Percentiles rank a stretch among this genome's conserved stretches.
These are phyloP conservation scores for Micromys minutus DNA, from an alignment of 2,113 vertebrate species.

Conservation along the genomic window DNA sequence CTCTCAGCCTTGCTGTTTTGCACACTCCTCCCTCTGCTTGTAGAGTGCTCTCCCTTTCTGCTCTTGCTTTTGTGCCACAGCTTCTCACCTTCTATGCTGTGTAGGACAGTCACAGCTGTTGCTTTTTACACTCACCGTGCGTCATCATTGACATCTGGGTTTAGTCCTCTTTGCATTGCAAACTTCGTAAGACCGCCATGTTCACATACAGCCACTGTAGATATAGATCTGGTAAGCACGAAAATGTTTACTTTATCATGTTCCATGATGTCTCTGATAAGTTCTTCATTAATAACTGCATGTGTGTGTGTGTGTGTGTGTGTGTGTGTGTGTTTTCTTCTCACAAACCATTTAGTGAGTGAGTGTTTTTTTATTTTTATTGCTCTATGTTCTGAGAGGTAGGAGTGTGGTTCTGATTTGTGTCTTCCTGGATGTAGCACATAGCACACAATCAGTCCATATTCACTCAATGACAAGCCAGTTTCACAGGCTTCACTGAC, in stretches of 20 bases:
- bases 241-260: constrained; percentile 11
- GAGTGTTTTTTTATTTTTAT: background rate
- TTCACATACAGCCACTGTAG: too few relatives aligned
- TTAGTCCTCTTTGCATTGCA: background rate
- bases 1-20: background rate
- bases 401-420: background rate
- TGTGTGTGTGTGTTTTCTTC: background rate
- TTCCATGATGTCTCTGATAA: background rate
- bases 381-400: background rate
- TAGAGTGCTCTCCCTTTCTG: background rate
- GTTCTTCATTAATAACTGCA: background rate
- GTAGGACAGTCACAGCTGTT: background rate
- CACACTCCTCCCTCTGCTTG: background rate
- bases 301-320: background rate
- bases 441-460: background rate
- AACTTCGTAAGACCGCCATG: background rate
- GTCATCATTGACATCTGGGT: background rate
- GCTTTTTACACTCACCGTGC: background rate
- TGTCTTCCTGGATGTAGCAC: background rate
- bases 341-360: background rate
- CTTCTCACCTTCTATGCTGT: background rate
- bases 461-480: constrained; percentile 24
- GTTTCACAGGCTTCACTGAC: background rate
- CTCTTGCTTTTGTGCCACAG: background rate
- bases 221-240: background rate